Evolutionary conservation across 2,113 vertebrate genomes (phyloP).

Genomic region (Hemiprocne comata): DNA sequence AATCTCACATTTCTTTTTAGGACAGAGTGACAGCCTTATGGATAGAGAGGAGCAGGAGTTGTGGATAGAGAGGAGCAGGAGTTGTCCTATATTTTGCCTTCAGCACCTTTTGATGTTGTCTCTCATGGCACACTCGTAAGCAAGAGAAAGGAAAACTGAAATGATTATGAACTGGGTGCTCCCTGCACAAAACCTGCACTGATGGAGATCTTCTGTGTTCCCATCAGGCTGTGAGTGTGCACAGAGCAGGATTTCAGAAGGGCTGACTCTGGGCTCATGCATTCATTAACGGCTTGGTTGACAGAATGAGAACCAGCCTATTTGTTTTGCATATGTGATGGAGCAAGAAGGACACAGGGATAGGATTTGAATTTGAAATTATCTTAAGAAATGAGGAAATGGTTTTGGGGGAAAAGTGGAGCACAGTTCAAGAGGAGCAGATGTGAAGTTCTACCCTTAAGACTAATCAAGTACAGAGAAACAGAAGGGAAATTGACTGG

Average conservation of each 20-base stretch:
- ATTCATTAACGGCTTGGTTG: neutral
- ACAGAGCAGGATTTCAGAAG: neutral
- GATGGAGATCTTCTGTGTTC: fast-evolving
- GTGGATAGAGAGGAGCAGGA: neutral
- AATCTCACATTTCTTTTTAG: neutral
- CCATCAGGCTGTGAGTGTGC: neutral
- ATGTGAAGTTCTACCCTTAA: neutral
- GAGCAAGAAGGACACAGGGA: neutral
- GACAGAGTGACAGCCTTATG: neutral
- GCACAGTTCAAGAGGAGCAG: neutral
- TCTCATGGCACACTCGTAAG: neutral
- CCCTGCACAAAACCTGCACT: neutral
- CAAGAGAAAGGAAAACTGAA: neutral
- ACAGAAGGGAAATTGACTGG: neutral
- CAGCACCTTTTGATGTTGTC: neutral
- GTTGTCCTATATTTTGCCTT: neutral
- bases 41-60: neutral
- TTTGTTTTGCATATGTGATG: neutral
- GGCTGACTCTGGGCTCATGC: neutral
- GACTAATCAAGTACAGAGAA: neutral
- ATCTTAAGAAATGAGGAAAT: neutral
- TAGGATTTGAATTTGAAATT: neutral
- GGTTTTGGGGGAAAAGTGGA: neutral
- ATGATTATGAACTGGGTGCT: neutral
- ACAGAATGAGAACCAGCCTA: neutral